Base-by-base conservation (phyloP, 2,797 vertebrate species). In the Urosaurus nigricauda region DNA sequence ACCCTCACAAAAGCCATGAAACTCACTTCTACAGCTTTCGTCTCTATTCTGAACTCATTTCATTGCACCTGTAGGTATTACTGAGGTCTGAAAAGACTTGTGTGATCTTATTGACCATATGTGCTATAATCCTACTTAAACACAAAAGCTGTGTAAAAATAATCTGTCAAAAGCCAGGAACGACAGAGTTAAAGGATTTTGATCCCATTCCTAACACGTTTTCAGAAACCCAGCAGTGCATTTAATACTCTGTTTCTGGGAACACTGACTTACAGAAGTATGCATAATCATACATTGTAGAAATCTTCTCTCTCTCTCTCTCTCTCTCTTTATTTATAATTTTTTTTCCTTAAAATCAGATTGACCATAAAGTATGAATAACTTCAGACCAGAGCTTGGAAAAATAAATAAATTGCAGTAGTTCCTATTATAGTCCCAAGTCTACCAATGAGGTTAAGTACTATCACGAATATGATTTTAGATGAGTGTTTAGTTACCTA, bases 61-160 rank as follows among this genome's bases (percentile, higher is more conserved):
- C 13, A n/a, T 83, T 90, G n/a, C 11, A 89, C 26, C 78, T 91
- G 86, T 58, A 90, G 87, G 70, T 78, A 88, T 92, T 91, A 86
- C 2, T 88, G 14, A 2, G 8, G 37, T 91, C 92, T 94, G 73
- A 94, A 95, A 94, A 90, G 73, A 81, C 32, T 73, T 88, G 3
- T 79, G 85, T 92, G 91, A 91, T 95, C 88, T 90, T 94, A 91
- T 79, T 92, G 94, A 93, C 85, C 78, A 71, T 74, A 65, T 94
- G 68, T 90, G 65, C 56, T 84, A 87, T 93, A 96, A 93, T 94
- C 92, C 74, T 91, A 56, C 73, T 35, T 93, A 94, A 94, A 94
- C 73, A 92, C 73, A 93, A 93, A 95, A 90, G 81, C 88, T 91
- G 73, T 94, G 89, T 90, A 91, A 95, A 95, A 95, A 95, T 92